Conservation (phyloP, 2,113 vertebrate species). For the Etia nguti region DNA sequence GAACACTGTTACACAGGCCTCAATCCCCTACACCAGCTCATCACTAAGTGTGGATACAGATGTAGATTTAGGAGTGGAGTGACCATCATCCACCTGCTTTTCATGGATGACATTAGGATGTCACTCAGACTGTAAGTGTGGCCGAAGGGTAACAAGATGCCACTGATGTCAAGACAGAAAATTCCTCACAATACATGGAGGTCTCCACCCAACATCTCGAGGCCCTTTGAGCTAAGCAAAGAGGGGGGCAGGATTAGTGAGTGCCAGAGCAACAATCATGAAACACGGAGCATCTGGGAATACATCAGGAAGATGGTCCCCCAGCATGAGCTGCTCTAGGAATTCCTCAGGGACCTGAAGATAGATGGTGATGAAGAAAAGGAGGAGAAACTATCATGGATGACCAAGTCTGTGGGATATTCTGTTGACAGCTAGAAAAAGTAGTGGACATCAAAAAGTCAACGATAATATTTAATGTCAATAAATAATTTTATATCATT, state of each 20-base stretch:
- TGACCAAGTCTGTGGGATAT: neutral
- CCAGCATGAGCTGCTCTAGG: neutral
- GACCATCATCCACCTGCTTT: neutral
- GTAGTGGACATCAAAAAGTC: neutral
- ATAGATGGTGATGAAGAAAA: neutral
- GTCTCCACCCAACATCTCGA: neutral
- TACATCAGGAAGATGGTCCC: neutral
- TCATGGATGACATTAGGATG: neutral
- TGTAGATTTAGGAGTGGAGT: neutral
- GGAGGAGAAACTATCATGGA: neutral
- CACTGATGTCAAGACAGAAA: neutral
- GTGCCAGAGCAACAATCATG: neutral
- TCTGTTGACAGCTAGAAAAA: neutral
- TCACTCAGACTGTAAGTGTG: neutral
- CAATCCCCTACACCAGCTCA: neutral
- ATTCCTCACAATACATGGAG: neutral
- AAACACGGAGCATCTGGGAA: neutral
- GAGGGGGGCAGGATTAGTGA: neutral
- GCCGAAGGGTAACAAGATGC: fast-evolving
- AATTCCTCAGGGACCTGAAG: neutral
- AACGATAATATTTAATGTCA: too few species aligned
- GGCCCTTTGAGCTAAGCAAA: neutral
- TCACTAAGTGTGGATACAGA: neutral
- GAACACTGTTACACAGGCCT: neutral
- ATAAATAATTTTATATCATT: too few species aligned